Evolutionary conservation across 23 tunicate species (phyloP), one percentile per base, ranked within the genome.

Genomic region (Trididemnum miniatum): DNA sequence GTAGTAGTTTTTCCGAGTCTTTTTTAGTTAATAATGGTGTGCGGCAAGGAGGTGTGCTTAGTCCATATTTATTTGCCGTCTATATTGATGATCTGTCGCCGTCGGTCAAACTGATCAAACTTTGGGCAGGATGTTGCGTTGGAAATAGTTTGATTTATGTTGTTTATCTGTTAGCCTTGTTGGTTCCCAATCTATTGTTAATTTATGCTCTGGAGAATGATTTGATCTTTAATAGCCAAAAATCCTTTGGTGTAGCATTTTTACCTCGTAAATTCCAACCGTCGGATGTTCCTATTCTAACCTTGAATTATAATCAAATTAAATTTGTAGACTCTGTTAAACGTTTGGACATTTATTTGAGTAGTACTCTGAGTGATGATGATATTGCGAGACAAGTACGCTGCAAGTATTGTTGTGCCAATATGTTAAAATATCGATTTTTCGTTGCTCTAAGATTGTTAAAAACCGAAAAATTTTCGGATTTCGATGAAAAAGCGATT

Each of bases 31-130:
- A 20, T 12, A 25, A 62, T 62, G 67, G 67, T 20, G 67, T 62
- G 5, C 27, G 67, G 29, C 67, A 62, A 62, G 67, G 67, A 20
- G 67, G 67, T 62, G 27, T n/a, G 67, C 67, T 62, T n/a, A 62
- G 67, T n/a, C 67, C 67, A 62, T 62, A 62, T 26, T 26, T 62
- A 62, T 62, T 62, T 62, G 67, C 29, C 29, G 26, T 62, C 27
- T 62, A 62, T 62, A 62, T 62, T 62, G 67, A 62, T 62, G 67
- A 62, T 62, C 9, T 44, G 54, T 44, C 67, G 67, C 9, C 15
- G 54, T 44, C 67, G 67, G 67, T 62, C 29, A 26, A 62, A 62
- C 29, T 62, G 4, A 62, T 12, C 29, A 20, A 25, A 20, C 29
- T 62, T 20, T 4, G 22, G 29, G 29, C 67, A 12, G 67, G 67